A percentile compares a stretch with the other conserved stretches of the same genome.
Evolutionary conservation across 2,888 invertebrate genomes (phyloP).

Genomic region (Celastrina argiolus): DNA sequence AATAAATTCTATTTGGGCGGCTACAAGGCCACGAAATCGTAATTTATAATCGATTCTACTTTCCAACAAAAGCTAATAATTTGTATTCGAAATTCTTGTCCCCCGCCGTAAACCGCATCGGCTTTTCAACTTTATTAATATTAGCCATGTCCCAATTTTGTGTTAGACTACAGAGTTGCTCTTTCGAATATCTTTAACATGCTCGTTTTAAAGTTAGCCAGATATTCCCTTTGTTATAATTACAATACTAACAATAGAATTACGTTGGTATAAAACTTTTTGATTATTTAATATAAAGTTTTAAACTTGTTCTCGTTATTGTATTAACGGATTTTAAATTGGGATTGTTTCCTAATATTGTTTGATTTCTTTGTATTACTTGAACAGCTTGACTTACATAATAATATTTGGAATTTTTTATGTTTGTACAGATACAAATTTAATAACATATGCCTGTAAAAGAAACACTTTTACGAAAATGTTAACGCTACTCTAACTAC

Average conservation of each 20-base stretch:
- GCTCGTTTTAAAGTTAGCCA: conserved; percentile 13
- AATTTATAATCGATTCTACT: conserved; percentile 64
- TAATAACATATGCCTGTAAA: background rate
- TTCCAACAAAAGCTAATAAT: conserved; percentile 58
- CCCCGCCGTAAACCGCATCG: conserved; percentile 39
- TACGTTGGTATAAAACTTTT: conserved; percentile 6
- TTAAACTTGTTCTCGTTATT: conserved; percentile 1
- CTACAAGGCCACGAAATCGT: conserved; percentile 53
- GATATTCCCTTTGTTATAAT: conserved; percentile 11
- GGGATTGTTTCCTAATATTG: background rate
- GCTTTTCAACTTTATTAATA: conserved; percentile 48
- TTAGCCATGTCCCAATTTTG: conserved; percentile 41
- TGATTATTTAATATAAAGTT: conserved; percentile 13
- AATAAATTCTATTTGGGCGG: conserved; percentile 55
- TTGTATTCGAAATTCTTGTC: conserved; percentile 49
- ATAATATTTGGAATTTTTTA: background rate
- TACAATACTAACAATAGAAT: conserved; percentile 16
- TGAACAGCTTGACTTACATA: background rate
- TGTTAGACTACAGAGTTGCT: conserved; percentile 40
- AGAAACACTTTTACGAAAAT: background rate
- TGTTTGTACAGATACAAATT: background rate
- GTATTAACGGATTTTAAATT: background rate
- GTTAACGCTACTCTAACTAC: background rate
- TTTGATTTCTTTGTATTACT: background rate
- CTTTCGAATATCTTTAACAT: conserved; percentile 18